Evolutionary conservation across 2,888 invertebrate genomes (phyloP), one percentile per base, ranked within the genome.

Genomic region (Tenthredo scrophulariae): DNA sequence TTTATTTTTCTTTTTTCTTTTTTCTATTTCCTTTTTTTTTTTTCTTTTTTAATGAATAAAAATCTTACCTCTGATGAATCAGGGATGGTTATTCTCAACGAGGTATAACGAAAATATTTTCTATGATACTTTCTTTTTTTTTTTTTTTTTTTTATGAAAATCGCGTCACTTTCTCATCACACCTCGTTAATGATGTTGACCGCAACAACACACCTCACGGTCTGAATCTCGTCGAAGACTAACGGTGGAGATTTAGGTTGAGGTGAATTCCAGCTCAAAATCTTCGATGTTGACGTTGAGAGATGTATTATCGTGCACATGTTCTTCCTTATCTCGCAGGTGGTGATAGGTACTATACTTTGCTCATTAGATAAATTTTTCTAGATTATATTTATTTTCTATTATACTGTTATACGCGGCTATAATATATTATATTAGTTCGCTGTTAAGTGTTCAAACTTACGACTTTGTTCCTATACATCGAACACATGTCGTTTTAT

Each of bases 301-400:
- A 26, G 65, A 15, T 22, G 65, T 33, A 6, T 62, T 80, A 77
- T 77, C 77, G 29, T 10, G 7, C 50, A 50, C 26, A 77, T 18
- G 54, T 77, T 46, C n/a, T 77, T 33, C 13, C 40, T 80, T 80
- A 80, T 80, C 80, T n/a, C 62, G 62, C 80, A 80, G 62, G 37
- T 79, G 79, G 50, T 10, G 33, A 50, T 4, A 7, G 5, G 4
- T 29, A 7, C 37, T 37, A 37, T 75, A 4, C 46, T 46, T 46
- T 22, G 40, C 22, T 18, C 6, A 4, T 43, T 29, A 18, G 54
- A 77, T 77, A 18, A 54, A 37, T 54, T 33, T 54, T 33, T 26
- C 15, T 80, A 80, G 80, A 62, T 58, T 26, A 80, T 62, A 80
- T 62, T 18, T 37, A 40, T 80, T 26, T 67, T 67, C 33, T 33